Conservation (phyloP, 2,797 vertebrate species). For the Enteromius radiatus region DNA sequence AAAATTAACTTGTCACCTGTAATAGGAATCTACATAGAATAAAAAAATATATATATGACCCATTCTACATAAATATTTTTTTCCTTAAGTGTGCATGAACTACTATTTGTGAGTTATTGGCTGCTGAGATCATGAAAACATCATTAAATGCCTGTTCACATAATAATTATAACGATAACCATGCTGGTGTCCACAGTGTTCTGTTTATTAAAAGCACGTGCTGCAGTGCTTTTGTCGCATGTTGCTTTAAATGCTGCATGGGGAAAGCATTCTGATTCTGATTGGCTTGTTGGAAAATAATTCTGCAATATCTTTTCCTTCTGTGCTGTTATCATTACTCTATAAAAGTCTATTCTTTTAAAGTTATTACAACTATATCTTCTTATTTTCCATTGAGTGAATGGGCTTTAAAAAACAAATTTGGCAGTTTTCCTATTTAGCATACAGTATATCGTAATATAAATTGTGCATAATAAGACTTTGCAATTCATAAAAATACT, state of each 20-base stretch:
- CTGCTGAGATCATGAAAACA: neutral
- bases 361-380: neutral
- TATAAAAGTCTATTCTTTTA: neutral
- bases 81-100: neutral
- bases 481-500: neutral
- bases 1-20: neutral
- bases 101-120: neutral
- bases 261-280: neutral
- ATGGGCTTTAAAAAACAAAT: neutral
- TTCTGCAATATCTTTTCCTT: neutral
- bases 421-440: neutral
- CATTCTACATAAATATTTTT: neutral
- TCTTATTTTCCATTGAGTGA: neutral
- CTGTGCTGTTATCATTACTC: neutral
- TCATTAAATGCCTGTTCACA: neutral
- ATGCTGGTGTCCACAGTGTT: neutral
- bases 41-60: neutral
- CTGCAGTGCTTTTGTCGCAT: neutral
- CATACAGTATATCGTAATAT: neutral
- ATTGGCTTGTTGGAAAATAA: neutral
- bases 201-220: neutral
- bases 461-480: neutral
- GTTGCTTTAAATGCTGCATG: neutral
- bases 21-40: neutral
- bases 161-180: neutral